phyloP scores from a whole-genome alignment of 2,797 vertebrate genomes.

The Acipenser oxyrinchus region DNA sequence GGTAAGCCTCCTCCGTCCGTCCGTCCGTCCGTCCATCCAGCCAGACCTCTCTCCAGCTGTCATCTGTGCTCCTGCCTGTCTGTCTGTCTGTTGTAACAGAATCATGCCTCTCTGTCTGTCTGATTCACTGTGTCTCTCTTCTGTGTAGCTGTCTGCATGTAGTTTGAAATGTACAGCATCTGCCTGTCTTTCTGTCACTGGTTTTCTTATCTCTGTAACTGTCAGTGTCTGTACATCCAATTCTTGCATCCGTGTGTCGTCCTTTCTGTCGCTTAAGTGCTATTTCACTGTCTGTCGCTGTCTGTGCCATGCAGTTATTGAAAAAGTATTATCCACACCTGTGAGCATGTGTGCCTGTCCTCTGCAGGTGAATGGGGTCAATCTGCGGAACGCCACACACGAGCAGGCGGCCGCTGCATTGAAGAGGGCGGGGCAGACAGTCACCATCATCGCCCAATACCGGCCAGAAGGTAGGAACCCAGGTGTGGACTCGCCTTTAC shows the following conservation, averaged over 20 bases:
- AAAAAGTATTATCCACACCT: not conserved
- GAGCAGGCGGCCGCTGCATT: constrained; percentile 94
- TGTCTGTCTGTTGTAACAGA: not conserved
- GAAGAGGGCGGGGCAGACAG: constrained; percentile 91
- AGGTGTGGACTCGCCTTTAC: not conserved
- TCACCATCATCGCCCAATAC: constrained; percentile 95
- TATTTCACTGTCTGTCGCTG: no score
- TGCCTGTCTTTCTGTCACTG: not conserved
- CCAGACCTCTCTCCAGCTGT: not conserved
- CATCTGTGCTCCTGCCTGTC: not conserved
- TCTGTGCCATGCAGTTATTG: not conserved
- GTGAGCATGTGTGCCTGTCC: constrained; percentile 8
- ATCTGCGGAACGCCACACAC: constrained; percentile 91
- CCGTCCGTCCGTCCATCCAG: not conserved
- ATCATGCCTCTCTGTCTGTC: not conserved
- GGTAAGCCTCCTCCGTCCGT: constrained; percentile 56
- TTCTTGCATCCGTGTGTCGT: not conserved
- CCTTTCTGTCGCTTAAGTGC: not conserved
- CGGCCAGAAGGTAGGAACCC: constrained; percentile 83
- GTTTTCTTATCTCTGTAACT: not conserved
- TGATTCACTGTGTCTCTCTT: not conserved
- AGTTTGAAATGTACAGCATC: not conserved
- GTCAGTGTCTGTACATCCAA: not conserved
- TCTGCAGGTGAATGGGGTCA: constrained; percentile 90
- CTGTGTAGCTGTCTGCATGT: not conserved